Base-by-base conservation (phyloP, 2,888 invertebrate genomes). In the Microdon myrmicae region DNA sequence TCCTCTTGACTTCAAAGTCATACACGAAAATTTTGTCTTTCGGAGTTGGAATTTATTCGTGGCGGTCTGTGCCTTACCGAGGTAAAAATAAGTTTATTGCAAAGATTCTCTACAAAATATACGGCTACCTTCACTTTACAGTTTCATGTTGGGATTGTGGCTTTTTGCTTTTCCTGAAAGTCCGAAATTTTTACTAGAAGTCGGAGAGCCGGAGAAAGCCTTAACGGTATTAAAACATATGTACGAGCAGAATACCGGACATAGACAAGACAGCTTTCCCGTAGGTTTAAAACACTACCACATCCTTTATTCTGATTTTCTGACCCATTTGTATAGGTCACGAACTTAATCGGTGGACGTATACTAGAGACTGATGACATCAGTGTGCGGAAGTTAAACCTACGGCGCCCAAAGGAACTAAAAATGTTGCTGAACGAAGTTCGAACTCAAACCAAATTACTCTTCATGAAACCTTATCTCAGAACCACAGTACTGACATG, bases 41-140 rank as follows among this genome's bases (percentile, higher is more conserved):
- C 86, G 87, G 70, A 90, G 90, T 13, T 90, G 90, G 90, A 90
- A 90, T 80, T 83, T 90, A 75, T 90, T 90, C 78, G 89, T 90
- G 22, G 86, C 88, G 0, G 83, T 89, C 0, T 90, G 90, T 76
- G 87, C 88, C 3, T 68, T 89, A 3, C 90, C 90, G 0, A 89
- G 89, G 67, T 80, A 67, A 61, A 58, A 19, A 35, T 10, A 8
- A 19, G 14, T 14, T 14, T 16, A 16, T 9, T 29, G 5, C 13
- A 7, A 17, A 16, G 9, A 39, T 23, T 17, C 12, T 14, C 8
- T 3, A 8, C 3, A 3, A 9, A 1, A 17, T 1, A 13, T 39
- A 1, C 4, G 16, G 8, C 14, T 9, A 2, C 25, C 3, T 23
- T 8, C 7, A 10, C 12, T 10, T 68, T 74, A 14, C 43, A 75